Base-by-base conservation (phyloP, 1,140 invertebrate genomes). In the Eurosta solidaginis region DNA sequence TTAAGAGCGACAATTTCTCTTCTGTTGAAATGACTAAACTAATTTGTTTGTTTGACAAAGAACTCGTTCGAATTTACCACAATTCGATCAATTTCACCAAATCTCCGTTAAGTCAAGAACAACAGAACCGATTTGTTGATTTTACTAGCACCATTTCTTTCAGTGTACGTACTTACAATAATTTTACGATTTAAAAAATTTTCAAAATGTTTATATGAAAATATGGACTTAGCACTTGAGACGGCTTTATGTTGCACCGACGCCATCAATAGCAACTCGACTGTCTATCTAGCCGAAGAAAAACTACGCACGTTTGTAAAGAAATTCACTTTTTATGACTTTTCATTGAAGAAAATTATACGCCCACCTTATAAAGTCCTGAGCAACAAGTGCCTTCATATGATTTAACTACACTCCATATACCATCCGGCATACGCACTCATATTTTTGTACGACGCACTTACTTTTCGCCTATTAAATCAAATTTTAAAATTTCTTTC, bases 171-270 rank as follows among this genome's bases (percentile, higher is more conserved):
- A 40, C 40, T 40, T 20, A 68, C 27, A 40, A 42, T 36, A 40
- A 40, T 33, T 68, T 59, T 59, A 20, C 33, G n/a, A 68, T 40
- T 68, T 68, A 40, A 68, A 5, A 33, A 68, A 29, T 42, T 68
- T 59, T 42, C 59, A 9, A 33, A 17, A 42, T 68, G 33, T 68
- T 68, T 68, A 68, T 68, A 40, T 20, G 59, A 68, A 68, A 68
- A 40, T 68, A 68, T 68, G 59, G 59, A 20, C 40, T 47, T 68
- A 40, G 33, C 59, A 68, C 59, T 68, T 68, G 33, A 42, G 9
- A 20, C 14, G 12, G n/a, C 40, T 68, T 68, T 33, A 68, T 68
- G 59, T 0, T 5, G 2, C 5, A 4, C 14, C 40, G 59, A 68
- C 59, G 59, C 59, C 59, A 68, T 2, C 33, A 40, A 52, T 22